Percentiles rank a stretch among this genome's conserved stretches.
phyloP scores from a whole-genome alignment of 1,140 invertebrate genomes.

The Dinothrombium tinctorium region DNA sequence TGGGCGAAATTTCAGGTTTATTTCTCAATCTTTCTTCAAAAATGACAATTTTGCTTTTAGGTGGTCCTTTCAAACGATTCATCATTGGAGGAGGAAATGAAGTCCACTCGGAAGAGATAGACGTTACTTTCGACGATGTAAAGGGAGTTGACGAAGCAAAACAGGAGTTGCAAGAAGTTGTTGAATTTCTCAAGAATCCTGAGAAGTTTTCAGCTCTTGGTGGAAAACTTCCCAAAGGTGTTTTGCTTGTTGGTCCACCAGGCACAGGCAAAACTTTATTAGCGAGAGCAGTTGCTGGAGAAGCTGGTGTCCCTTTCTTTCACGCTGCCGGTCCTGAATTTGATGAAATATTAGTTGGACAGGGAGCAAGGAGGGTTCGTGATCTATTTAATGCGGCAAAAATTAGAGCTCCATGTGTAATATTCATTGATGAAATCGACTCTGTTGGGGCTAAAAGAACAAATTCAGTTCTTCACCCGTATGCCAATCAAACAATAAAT shows the following conservation, averaged over 20 bases:
- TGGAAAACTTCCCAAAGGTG: constrained; percentile 86
- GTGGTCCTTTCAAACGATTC: constrained; percentile 12
- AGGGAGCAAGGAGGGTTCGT: constrained; percentile 76
- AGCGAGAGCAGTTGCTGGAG: constrained; percentile 90
- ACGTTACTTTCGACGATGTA: constrained; percentile 85
- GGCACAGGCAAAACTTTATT: constrained; percentile 89
- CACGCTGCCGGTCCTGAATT: constrained; percentile 95
- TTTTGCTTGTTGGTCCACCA: constrained; percentile 79
- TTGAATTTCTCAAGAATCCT: constrained; percentile 83
- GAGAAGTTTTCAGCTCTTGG: constrained; percentile 82
- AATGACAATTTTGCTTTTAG: constrained; percentile 5
- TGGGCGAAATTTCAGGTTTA: too few relatives aligned
- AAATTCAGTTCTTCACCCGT: constrained; percentile 83
- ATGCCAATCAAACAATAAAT: constrained; percentile 98
- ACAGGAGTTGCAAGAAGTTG: constrained; percentile 83
- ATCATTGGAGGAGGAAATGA: constrained; percentile 52
- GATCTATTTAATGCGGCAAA: constrained; percentile 89
- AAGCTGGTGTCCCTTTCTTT: constrained; percentile 94
- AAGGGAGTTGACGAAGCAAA: constrained; percentile 93
- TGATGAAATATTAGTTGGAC: constrained; percentile 92
- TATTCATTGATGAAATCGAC: constrained; percentile 99
- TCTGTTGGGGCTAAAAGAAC: constrained; percentile 88
- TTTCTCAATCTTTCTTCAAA: too few relatives aligned
- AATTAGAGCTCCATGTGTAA: constrained; percentile 78
- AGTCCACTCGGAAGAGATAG: constrained; percentile 84